phyloP scores from a whole-genome alignment of 2,888 invertebrate species.

The Trichacis sp. region DNA sequence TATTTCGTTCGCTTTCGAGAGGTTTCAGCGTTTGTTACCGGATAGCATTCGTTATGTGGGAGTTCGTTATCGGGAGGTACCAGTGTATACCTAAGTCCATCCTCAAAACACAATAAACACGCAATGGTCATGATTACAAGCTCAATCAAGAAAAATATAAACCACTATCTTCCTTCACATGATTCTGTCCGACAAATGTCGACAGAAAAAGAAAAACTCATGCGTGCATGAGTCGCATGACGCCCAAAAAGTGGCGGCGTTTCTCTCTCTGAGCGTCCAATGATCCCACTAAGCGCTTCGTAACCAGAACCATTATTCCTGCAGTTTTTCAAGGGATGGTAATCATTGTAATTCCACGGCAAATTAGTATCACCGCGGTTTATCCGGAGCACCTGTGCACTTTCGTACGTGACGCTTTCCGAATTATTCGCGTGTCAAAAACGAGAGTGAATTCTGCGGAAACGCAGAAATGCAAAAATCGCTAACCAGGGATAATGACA shows the following conservation, averaged over 20 bases:
- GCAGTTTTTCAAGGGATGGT: conserved; percentile 15
- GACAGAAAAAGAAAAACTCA: neutral
- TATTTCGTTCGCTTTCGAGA: no score
- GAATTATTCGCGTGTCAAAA: conserved; percentile 28
- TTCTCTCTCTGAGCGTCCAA: conserved; percentile 23
- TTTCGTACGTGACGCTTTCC: conserved; percentile 18
- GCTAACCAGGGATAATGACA: conserved; percentile 15
- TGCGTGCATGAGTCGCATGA: conserved; percentile 15
- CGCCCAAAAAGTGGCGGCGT: conserved; percentile 8
- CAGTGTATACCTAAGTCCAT: no score
- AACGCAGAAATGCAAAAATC: conserved; percentile 6
- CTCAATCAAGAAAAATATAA: neutral
- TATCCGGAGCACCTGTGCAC: conserved; percentile 21
- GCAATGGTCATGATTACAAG: conserved; percentile 32
- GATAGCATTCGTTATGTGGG: no score
- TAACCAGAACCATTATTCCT: conserved; percentile 26
- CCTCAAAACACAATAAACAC: conserved; percentile 44
- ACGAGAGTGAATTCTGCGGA: conserved; percentile 11
- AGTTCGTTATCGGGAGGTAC: no score
- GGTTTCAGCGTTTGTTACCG: no score
- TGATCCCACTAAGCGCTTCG: conserved; percentile 18
- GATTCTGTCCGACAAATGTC: no score
- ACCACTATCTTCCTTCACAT: neutral
- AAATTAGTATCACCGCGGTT: conserved; percentile 23
- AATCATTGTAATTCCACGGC: conserved; percentile 38